Percentiles rank a stretch among this genome's conserved stretches.
phyloP scores from a whole-genome alignment of 1,140 invertebrate species.

The Rhyzopertha dominica region DNA sequence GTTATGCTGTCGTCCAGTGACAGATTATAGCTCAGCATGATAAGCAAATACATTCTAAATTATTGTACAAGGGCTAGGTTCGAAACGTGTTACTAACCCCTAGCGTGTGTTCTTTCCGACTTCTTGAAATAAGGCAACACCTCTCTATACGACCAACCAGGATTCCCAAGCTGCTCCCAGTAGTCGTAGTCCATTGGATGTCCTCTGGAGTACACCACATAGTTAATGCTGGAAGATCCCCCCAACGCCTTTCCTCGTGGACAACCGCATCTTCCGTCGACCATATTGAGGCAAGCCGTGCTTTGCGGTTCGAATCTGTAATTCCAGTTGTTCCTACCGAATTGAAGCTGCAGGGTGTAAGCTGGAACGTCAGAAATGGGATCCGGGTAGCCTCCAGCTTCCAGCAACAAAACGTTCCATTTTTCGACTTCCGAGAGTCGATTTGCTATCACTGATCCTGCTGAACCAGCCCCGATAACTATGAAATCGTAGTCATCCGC shows the following conservation, averaged over 20 bases:
- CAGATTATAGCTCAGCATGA: too few relatives aligned
- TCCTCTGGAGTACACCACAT: constrained; percentile 91
- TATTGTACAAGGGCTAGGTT: too few relatives aligned
- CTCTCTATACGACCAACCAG: constrained; percentile 53
- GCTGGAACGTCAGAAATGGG: constrained; percentile 4
- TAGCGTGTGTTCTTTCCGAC: constrained; percentile 56
- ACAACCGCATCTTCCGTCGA: constrained; percentile 69
- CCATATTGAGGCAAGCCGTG: constrained; percentile 44
- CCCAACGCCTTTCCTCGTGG: constrained; percentile 72
- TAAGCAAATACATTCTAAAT: too few relatives aligned
- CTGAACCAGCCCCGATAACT: constrained; percentile 58
- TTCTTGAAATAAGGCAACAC: constrained; percentile 51
- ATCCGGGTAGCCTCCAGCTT: constrained; percentile 44
- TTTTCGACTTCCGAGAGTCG: constrained; percentile 47
- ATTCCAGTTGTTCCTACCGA: constrained; percentile 14
- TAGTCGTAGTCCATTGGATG: constrained; percentile 85
- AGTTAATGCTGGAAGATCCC: constrained; percentile 81
- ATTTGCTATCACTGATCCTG: constrained; percentile 59
- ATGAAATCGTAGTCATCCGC: constrained; percentile 44
- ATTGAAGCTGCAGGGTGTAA: background rate
- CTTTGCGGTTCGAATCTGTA: constrained; percentile 15
- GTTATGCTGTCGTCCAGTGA: too few relatives aligned
- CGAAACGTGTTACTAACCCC: too few relatives aligned
- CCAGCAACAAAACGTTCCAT: constrained; percentile 53
- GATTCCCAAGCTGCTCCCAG: constrained; percentile 79